Conservation (phyloP, 2,797 vertebrate genomes). For the Tamandua tetradactyla region DNA sequence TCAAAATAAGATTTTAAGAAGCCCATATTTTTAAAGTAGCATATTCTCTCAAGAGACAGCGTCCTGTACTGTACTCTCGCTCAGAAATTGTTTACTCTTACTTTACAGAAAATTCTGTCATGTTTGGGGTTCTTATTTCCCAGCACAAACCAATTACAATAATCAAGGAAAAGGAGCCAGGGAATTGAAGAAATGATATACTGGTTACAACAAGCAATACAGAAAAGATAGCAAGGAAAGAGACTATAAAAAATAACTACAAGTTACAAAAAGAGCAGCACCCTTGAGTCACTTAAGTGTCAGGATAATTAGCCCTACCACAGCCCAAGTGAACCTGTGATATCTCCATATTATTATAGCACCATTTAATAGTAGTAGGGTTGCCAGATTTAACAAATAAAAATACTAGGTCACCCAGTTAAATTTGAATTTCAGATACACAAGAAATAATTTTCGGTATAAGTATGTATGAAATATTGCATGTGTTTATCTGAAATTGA, state of each 20-base stretch:
- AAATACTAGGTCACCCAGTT: slow-evolving; percentile 36
- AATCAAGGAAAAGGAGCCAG: slow-evolving; percentile 1
- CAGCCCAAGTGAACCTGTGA: background rate
- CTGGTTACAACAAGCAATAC: slow-evolving; percentile 8
- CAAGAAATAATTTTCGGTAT: slow-evolving; percentile 10
- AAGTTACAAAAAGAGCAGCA: slow-evolving; percentile 2
- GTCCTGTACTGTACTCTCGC: background rate
- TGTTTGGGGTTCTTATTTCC: slow-evolving; percentile 31
- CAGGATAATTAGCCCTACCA: background rate
- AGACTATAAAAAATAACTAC: background rate
- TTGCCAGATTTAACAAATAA: slow-evolving; percentile 46
- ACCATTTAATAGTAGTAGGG: background rate
- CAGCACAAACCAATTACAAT: slow-evolving; percentile 23
- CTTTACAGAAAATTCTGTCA: slow-evolving; percentile 1
- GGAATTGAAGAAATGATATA: background rate
- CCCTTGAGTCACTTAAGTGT: background rate
- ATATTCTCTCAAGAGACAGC: background rate
- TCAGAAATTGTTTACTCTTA: slow-evolving; percentile 8
- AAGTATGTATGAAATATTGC: background rate
- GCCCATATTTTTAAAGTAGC: slow-evolving; percentile 37
- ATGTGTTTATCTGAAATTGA: slow-evolving; percentile 38
- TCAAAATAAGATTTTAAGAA: slow-evolving; percentile 60
- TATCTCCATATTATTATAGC: background rate
- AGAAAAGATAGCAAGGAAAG: background rate
- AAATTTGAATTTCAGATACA: slow-evolving; percentile 54